phyloP scores from a whole-genome alignment of 2,113 vertebrate genomes.

The Apistogramma diplotaenia region DNA sequence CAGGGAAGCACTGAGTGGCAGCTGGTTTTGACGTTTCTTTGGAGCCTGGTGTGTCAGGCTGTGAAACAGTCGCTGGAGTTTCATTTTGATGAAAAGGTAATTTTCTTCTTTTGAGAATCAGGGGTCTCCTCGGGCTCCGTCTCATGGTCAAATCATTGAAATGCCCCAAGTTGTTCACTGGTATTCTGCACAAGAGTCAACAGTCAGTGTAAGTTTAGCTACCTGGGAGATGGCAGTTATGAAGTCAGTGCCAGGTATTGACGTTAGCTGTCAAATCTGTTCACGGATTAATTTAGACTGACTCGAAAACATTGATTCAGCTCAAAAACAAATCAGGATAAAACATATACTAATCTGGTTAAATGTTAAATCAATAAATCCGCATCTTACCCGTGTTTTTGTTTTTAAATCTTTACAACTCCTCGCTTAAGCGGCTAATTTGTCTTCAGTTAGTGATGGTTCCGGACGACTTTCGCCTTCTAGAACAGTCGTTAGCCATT shows the following conservation, averaged over 20 bases:
- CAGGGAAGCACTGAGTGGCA: slow-evolving; percentile 70
- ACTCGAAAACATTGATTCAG: no score
- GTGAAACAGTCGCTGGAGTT: not conserved
- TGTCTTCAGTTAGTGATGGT: not conserved
- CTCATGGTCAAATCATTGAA: slow-evolving; percentile 82
- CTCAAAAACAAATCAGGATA: not conserved
- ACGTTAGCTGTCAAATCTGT: not conserved
- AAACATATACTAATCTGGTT: no score
- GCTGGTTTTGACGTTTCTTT: slow-evolving; percentile 19
- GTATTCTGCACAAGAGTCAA: slow-evolving; percentile 23
- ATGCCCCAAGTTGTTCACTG: slow-evolving; percentile 18
- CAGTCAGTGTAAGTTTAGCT: not conserved
- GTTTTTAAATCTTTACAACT: not conserved
- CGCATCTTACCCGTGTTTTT: not conserved
- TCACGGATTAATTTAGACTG: no score
- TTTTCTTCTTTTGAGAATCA: slow-evolving; percentile 93
- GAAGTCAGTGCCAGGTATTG: not conserved
- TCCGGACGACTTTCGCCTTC: not conserved
- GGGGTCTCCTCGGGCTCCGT: slow-evolving; percentile 88
- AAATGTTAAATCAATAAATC: not conserved
- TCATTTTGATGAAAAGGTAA: slow-evolving; percentile 78
- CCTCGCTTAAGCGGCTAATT: no score
- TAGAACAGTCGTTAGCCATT: slow-evolving; percentile 1
- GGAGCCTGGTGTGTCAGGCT: slow-evolving; percentile 7
- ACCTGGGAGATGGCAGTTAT: not conserved